Conservation (phyloP, 2,888 invertebrate species). For the Zhuqinia jingwanae region DNA sequence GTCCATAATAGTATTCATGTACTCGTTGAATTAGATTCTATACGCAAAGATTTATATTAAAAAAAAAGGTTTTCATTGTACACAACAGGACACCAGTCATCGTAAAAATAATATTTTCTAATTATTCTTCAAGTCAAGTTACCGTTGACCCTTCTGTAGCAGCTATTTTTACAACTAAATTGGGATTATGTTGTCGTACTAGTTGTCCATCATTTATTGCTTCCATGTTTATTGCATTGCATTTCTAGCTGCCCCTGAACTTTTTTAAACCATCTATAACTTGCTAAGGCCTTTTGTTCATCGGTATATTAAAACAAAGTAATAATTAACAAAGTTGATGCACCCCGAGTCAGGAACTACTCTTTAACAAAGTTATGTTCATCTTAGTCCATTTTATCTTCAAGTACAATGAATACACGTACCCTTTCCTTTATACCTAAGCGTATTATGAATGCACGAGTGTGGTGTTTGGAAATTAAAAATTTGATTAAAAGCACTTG, state of each 20-base stretch:
- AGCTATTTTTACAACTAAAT: not conserved
- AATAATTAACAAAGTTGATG: too few relatives aligned
- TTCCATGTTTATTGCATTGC: conserved; percentile 20
- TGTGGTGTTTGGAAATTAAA: too few relatives aligned
- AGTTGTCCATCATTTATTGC: conserved; percentile 43
- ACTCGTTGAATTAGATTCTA: not conserved
- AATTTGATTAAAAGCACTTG: too few relatives aligned
- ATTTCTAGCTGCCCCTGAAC: not conserved
- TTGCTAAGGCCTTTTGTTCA: not conserved
- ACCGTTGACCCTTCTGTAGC: conserved; percentile 33
- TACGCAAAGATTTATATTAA: too few relatives aligned
- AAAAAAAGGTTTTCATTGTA: not conserved
- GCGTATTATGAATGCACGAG: too few relatives aligned
- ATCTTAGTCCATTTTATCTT: too few relatives aligned
- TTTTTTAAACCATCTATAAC: not conserved
- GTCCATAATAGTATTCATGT: not conserved
- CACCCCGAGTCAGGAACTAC: too few relatives aligned
- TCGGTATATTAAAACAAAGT: not conserved
- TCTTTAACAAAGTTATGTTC: too few relatives aligned
- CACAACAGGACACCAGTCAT: not conserved
- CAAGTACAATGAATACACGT: too few relatives aligned
- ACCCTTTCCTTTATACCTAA: too few relatives aligned
- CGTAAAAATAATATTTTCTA: too few relatives aligned
- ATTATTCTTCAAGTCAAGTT: conserved; percentile 12
- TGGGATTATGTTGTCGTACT: conserved; percentile 34